Base-by-base conservation (phyloP, 1,140 invertebrate genomes). In the Helicoverpa zea region DNA sequence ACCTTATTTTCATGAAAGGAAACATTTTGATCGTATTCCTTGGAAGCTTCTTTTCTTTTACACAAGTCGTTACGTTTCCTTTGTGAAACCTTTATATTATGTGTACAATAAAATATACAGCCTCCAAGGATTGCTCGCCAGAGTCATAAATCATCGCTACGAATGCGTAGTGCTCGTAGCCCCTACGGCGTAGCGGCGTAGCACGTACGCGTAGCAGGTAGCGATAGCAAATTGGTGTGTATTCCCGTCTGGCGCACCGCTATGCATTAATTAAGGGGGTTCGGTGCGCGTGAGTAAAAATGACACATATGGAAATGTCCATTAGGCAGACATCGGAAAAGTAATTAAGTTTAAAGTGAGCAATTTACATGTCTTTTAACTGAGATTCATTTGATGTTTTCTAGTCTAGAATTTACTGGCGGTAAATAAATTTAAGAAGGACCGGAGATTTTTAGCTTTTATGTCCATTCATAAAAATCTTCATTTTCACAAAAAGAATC, bases 81-180 rank as follows among this genome's bases (percentile, higher is more conserved):
- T 72, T 72, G 68, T 30, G 49, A 23, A 72, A 72, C 12, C 68
- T 51, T 54, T 72, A 52, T 72, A 72, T 72, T 72, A 51, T 30
- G 54, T 72, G 23, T 72, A 72, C 68, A 72, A 72, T 72, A 72
- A 72, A 72, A 72, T 72, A 72, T 54, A 72, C 49, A 72, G 68
- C 49, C 68, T 72, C 68, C 23, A 54, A 72, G 68, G 49, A 72
- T 72, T 43, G 12, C 63, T 72, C 47, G 49, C n/a, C 16, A 70
- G 49, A 51, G 23, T 72, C 68, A 72, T 72, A 72, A 72, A 72
- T 72, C 49, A 72, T 72, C 18, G 68, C 68, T 72, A 72, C 68
- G 23, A 72, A 72, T 54, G 49, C 49, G 68, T 72, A 54, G 68
- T 49, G 1, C 68, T 72, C 68, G 68, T 54, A 52, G 68, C 68